Conservation (phyloP, 2,888 invertebrate genomes). For the Troides aeacus region DNA sequence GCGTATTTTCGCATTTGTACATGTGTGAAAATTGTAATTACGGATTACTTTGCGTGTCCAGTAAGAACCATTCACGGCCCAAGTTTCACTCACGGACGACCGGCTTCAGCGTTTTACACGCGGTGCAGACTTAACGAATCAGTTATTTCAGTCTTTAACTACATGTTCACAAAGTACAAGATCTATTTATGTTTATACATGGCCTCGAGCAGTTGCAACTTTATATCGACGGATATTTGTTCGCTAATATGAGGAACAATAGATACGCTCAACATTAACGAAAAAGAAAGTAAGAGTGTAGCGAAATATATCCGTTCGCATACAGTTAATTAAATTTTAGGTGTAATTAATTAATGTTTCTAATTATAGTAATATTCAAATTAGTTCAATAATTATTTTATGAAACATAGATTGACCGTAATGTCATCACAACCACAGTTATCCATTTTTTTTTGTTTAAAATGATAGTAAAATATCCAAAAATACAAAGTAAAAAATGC, state of each 20-base stretch:
- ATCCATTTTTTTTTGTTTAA: too few relatives aligned
- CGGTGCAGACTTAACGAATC: slow-evolving; percentile 35
- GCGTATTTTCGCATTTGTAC: slow-evolving; percentile 45
- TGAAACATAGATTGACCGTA: too few relatives aligned
- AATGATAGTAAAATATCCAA: too few relatives aligned
- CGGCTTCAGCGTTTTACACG: slow-evolving; percentile 51
- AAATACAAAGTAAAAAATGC: too few relatives aligned
- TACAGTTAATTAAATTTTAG: slow-evolving; percentile 28
- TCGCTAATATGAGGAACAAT: slow-evolving; percentile 51
- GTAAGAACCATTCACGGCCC: slow-evolving; percentile 52
- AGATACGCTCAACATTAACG: slow-evolving; percentile 40
- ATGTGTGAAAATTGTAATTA: slow-evolving; percentile 60
- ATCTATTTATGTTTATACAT: slow-evolving; percentile 39
- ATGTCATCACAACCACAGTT: not conserved
- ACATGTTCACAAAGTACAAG: slow-evolving; percentile 51
- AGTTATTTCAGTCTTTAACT: slow-evolving; percentile 49
- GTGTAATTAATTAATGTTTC: too few relatives aligned
- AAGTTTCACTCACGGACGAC: slow-evolving; percentile 62
- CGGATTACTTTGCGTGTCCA: slow-evolving; percentile 57
- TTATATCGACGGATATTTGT: slow-evolving; percentile 45
- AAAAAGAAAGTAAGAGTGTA: slow-evolving; percentile 69
- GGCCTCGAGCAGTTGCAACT: slow-evolving; percentile 40
- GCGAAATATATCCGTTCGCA: slow-evolving; percentile 41
- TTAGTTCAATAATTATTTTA: too few relatives aligned
- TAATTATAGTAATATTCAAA: too few relatives aligned